Base-by-base conservation (phyloP, 2,113 vertebrate species). In the Furnarius figulus region DNA sequence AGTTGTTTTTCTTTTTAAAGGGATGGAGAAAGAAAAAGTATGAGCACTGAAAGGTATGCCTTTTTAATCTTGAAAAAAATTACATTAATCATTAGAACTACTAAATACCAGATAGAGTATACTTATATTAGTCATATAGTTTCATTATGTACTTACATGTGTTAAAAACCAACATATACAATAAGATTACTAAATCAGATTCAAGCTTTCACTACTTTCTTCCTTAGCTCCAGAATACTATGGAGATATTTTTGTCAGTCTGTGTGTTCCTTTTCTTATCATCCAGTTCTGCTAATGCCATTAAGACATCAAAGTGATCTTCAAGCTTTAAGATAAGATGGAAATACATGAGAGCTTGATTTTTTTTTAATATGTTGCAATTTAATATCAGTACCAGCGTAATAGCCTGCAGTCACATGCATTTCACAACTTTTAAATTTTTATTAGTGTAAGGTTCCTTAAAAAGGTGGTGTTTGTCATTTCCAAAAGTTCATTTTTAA, bases 1-100 rank as follows among this genome's bases (percentile, higher is more conserved):
- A 35, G 33, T 72, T 68, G 14, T 85, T 89, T 93, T 96, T 97
- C 87, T 87, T 74, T 92, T 97, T 95, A 78, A 97, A 99, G 99
- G 96, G 98, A 99, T 80, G 99, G 99, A 91, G 99, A 99, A 97
- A 99, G 99, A 95, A 99, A 99, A 98, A 99, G 99, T 96, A 99
- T 99, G 98, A 99, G 99, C 93, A 99, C 98, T 87, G 99, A 99
- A 96, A 99, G 99, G 99, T 99, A 98, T 86, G 76, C 71, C 58
- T 90, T 73, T 59, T 87, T 91, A 68, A 72, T 82, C 68, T 5
- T 93, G 14, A 58, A 90, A 65, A 52, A 42, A 66, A 23, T 20
- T 42, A 22, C 14, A 35, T 35, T 53, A 61, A 44, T 33, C 18
- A 20, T 67, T 87, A 71, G 37, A 49, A 35, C 7, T 73, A 40